These are phyloP conservation scores for Lacerta viridis DNA, from an alignment of 2,797 vertebrate species.

Conservation along the genomic window DNA sequence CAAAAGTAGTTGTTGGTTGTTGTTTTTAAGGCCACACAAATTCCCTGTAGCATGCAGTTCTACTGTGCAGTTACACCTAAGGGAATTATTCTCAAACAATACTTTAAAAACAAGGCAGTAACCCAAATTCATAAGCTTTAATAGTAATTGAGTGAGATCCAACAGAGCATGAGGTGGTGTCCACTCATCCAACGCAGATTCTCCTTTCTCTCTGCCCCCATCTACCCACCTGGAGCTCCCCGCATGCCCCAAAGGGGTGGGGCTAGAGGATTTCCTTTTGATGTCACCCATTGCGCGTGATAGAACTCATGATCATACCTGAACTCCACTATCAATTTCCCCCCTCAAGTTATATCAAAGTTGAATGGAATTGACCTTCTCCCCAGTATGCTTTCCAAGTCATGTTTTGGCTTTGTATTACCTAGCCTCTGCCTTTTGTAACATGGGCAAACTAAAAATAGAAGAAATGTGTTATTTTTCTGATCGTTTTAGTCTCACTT, in stretches of 20 bases:
- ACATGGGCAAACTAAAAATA: background rate
- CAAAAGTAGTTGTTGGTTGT: no score
- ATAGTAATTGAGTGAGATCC: no score
- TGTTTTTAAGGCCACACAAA: background rate
- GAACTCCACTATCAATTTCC: background rate
- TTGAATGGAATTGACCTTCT: background rate
- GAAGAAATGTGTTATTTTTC: background rate
- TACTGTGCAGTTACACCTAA: background rate
- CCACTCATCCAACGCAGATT: no score
- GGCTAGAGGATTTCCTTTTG: no score
- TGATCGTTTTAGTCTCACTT: background rate
- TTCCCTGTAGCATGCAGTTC: background rate
- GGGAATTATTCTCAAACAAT: background rate
- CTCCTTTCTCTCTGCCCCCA: no score
- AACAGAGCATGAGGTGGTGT: no score
- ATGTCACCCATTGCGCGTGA: background rate
- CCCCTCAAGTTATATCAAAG: background rate
- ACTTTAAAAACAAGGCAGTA: background rate
- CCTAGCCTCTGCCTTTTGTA: background rate
- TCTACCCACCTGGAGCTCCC: no score
- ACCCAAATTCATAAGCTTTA: background rate
- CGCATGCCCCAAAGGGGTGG: no score
- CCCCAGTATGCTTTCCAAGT: background rate
- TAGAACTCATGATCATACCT: background rate
- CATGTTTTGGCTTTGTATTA: background rate